Percentiles rank a stretch among this genome's conserved stretches.
These are phyloP conservation scores for Pangasius sanitwongsei DNA, from an alignment of 2,797 vertebrate genomes.

Conservation along the genomic window DNA sequence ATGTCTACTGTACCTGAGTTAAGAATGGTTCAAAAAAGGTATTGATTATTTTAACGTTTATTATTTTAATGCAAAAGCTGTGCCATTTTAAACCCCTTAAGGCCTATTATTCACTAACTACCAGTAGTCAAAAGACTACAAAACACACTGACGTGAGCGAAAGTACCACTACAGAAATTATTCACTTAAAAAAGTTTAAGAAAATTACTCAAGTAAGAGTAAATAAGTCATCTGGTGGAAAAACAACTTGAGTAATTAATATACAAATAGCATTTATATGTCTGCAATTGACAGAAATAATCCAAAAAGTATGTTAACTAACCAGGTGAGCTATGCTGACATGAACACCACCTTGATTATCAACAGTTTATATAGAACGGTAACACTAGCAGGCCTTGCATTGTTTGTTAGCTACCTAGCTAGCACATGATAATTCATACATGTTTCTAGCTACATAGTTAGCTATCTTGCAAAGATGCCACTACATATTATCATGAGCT, in stretches of 20 bases:
- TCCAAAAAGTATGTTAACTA: background rate
- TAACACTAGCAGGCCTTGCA: background rate
- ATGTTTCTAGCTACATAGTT: background rate
- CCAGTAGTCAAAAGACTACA: background rate
- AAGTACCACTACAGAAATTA: background rate
- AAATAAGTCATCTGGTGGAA: background rate
- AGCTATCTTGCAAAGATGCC: background rate
- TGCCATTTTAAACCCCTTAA: background rate
- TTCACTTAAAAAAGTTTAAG: background rate
- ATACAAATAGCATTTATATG: background rate
- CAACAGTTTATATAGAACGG: background rate
- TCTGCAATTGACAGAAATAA: background rate
- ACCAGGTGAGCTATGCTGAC: background rate
- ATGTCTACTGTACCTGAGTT: background rate
- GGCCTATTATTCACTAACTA: background rate
- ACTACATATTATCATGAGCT: background rate
- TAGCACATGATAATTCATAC: background rate
- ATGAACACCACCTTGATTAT: background rate
- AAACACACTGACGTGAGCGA: background rate
- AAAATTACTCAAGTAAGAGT: background rate
- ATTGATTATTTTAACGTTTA: background rate
- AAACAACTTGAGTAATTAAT: background rate
- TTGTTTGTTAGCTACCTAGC: background rate
- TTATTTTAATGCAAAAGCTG: background rate
- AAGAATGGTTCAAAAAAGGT: background rate